Conservation (phyloP, 2,888 invertebrate genomes). For the Plemyria rubiginata region DNA sequence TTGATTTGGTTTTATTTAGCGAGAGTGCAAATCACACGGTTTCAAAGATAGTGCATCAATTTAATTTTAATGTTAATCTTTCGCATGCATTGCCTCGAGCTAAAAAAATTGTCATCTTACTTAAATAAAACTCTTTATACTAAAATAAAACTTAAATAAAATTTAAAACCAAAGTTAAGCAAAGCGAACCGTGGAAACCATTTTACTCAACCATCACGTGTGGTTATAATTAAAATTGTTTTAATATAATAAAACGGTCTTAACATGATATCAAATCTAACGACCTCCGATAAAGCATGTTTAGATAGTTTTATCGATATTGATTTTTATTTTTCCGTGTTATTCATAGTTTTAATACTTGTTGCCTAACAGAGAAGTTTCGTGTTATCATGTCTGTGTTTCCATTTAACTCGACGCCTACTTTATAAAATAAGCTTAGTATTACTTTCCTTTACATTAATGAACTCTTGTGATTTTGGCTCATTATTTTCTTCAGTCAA, state of each 20-base stretch:
- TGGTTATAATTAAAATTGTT: slow-evolving; percentile 59
- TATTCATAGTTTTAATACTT: too few relatives aligned
- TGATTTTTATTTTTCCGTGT: too few relatives aligned
- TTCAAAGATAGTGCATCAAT: slow-evolving; percentile 7
- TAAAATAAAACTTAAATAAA: background rate
- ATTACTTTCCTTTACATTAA: slow-evolving; percentile 59
- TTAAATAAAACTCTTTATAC: background rate
- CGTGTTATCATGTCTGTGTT: too few relatives aligned
- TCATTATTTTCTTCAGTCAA: slow-evolving; percentile 68
- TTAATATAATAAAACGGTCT: slow-evolving; percentile 48
- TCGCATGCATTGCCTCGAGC: slow-evolving; percentile 45
- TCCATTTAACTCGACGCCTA: too few relatives aligned
- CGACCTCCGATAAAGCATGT: slow-evolving; percentile 2
- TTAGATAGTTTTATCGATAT: background rate
- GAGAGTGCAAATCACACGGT: background rate
- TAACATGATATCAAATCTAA: slow-evolving; percentile 24
- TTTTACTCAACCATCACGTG: slow-evolving; percentile 57
- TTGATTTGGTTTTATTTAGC: background rate
- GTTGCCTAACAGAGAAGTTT: background rate
- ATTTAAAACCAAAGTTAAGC: slow-evolving; percentile 47
- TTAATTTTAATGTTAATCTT: slow-evolving; percentile 32
- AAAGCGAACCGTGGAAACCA: slow-evolving; percentile 60
- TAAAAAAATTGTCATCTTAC: too few relatives aligned
- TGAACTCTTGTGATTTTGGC: slow-evolving; percentile 70
- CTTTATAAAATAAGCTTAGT: background rate